phyloP scores from a whole-genome alignment of 1,140 invertebrate genomes.

The Harpegnathos saltator region DNA sequence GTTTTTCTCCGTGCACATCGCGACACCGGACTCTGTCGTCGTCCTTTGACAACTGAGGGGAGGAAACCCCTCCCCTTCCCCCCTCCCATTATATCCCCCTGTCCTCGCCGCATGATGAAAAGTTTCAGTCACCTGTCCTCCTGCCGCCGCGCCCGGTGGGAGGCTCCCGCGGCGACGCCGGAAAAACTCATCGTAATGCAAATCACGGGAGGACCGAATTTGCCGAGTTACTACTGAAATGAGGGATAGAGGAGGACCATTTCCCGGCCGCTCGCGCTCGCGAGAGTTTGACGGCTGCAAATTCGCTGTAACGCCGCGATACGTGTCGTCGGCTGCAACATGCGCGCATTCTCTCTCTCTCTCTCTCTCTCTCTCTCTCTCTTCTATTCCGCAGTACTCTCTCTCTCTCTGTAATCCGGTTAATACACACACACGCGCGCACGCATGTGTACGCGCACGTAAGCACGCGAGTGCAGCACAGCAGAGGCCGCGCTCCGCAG shows the following conservation, averaged over 20 bases:
- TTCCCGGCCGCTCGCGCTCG: not conserved
- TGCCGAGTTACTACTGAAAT: not conserved
- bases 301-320: conserved; percentile 12
- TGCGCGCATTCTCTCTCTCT: not conserved
- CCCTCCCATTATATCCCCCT: not conserved
- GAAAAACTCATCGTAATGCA: conserved; percentile 1
- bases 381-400: no score
- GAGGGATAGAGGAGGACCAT: conserved; percentile 14
- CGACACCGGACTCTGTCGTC: no score
- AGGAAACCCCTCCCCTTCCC: not conserved
- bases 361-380: no score
- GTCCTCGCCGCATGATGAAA: not conserved
- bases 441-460: not conserved
- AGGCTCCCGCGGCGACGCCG: no score
- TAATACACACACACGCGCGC: conserved; percentile 28
- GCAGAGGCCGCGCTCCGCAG: conserved; percentile 18
- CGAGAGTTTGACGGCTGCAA: conserved; percentile 17
- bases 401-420: conserved; percentile 30
- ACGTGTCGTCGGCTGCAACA: not conserved
- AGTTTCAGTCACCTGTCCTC: not conserved
- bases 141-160: not conserved
- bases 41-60: not conserved
- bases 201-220: not conserved
- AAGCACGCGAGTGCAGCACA: not conserved
- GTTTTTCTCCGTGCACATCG: no score